Evolutionary conservation across 1,140 invertebrate species (phyloP).

Genomic region (Diorhabda carinulata): DNA sequence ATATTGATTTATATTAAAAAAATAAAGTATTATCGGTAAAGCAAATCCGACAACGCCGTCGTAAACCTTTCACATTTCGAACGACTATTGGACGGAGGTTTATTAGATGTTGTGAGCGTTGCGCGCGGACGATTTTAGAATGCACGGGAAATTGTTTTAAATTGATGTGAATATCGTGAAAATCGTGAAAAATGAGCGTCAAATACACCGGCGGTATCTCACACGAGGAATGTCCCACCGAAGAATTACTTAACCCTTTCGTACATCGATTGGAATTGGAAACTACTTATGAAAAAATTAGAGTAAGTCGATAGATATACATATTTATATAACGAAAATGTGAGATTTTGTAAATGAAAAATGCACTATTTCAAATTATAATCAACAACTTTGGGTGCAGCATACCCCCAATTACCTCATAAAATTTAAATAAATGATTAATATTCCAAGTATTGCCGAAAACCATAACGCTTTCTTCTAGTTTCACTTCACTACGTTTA

Average conservation of each 20-base stretch:
- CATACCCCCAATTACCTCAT: no score
- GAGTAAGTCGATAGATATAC: conserved; percentile 56
- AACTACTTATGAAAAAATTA: conserved; percentile 79
- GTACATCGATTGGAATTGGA: conserved; percentile 79
- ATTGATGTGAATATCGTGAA: conserved; percentile 4
- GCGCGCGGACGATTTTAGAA: conserved; percentile 23
- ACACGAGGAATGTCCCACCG: conserved; percentile 38
- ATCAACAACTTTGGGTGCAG: no score
- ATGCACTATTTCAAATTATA: no score
- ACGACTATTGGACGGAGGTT: conserved; percentile 12
- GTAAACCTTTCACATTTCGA: conserved; percentile 20
- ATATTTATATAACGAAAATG: no score
- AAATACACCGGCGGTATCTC: conserved; percentile 38
- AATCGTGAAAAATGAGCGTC: conserved; percentile 32
- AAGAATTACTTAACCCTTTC: conserved; percentile 72
- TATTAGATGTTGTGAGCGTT: conserved; percentile 27
- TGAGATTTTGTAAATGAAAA: no score
- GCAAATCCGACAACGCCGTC: conserved; percentile 21
- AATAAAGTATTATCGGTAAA: no score
- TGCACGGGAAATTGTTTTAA: not conserved
- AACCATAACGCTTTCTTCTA: no score
- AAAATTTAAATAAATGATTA: no score
- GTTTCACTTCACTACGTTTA: no score
- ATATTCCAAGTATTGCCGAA: no score
- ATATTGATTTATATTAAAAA: no score